Evolutionary conservation across 2,888 invertebrate species (phyloP).

Genomic region (Malthinus seriepunctatus): DNA sequence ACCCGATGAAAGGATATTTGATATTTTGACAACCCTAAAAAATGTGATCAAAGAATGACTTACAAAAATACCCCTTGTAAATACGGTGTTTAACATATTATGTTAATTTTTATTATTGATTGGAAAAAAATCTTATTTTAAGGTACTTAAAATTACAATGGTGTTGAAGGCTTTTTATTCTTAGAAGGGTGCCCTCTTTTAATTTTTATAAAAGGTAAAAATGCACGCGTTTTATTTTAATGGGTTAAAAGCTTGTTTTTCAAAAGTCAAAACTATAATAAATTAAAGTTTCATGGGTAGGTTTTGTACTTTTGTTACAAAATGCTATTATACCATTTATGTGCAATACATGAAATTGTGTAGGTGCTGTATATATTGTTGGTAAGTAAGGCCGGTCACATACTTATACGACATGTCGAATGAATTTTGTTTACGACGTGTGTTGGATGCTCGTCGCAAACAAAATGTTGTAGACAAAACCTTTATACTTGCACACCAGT

Average conservation of each 20-base stretch:
- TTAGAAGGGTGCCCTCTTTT: constrained; percentile 29
- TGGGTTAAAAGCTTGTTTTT: neutral
- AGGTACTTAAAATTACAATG: constrained; percentile 30
- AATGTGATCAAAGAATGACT: constrained; percentile 20
- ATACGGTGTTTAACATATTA: constrained; percentile 23
- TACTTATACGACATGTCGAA: too few relatives aligned
- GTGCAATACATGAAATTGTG: too few relatives aligned
- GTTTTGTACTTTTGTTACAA: neutral
- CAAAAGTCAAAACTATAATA: neutral
- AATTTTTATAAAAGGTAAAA: too few relatives aligned
- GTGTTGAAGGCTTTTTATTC: constrained; percentile 34
- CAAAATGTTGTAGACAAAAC: too few relatives aligned
- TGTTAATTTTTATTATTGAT: constrained; percentile 30
- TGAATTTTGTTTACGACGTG: too few relatives aligned
- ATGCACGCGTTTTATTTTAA: neutral
- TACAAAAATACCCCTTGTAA: constrained; percentile 24
- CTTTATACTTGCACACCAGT: too few relatives aligned
- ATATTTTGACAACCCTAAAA: constrained; percentile 21
- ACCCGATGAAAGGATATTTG: constrained; percentile 22
- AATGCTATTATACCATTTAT: neutral
- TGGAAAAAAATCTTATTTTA: constrained; percentile 32
- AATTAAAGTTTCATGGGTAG: neutral
- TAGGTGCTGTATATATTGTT: too few relatives aligned
- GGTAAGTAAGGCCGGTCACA: too few relatives aligned
- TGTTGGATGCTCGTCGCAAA: too few relatives aligned